These are phyloP conservation scores for Masticophis lateralis DNA, from an alignment of 2,797 vertebrate genomes.

Conservation along the genomic window DNA sequence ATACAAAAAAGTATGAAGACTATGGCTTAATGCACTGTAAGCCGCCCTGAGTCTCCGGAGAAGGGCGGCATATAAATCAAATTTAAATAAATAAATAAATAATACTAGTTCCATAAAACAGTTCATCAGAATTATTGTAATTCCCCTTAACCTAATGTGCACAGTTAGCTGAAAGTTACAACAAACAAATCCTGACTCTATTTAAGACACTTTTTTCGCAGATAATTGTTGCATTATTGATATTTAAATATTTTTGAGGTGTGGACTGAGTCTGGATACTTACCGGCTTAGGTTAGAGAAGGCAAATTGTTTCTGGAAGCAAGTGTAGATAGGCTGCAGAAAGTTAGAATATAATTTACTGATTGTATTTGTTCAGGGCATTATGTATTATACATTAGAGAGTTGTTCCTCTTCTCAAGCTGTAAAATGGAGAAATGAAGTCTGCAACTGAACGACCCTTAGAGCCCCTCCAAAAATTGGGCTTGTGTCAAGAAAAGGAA, in stretches of 20 bases:
- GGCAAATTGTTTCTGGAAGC: not conserved
- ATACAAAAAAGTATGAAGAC: too few species aligned
- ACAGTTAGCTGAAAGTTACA: not conserved
- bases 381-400: not conserved
- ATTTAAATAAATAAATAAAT: too few species aligned
- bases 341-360: not conserved
- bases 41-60: too few species aligned
- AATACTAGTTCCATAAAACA: not conserved
- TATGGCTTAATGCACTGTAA: too few species aligned
- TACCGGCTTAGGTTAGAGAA: not conserved
- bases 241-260: not conserved
- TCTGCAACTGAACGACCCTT: not conserved
- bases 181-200: not conserved
- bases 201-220: not conserved
- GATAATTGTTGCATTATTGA: not conserved
- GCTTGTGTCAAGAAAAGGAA: not conserved
- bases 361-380: not conserved
- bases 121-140: not conserved
- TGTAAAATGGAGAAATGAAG: not conserved
- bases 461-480: not conserved
- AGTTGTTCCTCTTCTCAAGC: not conserved
- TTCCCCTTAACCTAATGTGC: not conserved
- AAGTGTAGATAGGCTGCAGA: not conserved
- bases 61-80: too few species aligned
- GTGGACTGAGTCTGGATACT: not conserved